Evolutionary conservation across 2,888 invertebrate species (phyloP), one percentile per base, ranked within the genome.

Genomic region (Euzophera pinguis): DNA sequence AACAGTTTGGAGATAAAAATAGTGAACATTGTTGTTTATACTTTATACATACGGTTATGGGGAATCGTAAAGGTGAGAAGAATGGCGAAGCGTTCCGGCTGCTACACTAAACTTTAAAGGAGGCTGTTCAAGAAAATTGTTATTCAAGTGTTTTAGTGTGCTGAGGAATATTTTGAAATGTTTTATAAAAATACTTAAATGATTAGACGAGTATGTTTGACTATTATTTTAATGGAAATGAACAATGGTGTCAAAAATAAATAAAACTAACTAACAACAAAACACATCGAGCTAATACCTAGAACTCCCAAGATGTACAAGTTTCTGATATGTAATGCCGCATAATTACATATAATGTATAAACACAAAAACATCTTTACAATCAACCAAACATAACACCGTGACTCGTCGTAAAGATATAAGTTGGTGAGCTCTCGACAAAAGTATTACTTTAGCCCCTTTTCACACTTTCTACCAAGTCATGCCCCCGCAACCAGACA

Each of bases 381-480:
- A 50, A 50, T 48, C 41, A 27, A 50, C 39, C 7, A 50, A 65
- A 59, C 64, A 66, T 64, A 64, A 55, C 61, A 55, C 51, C 61
- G 60, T 77, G 78, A 75, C 76, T 72, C 62, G 66, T 59, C 71
- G 58, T 56, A 69, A 70, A 64, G 59, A 61, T 50, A 41, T 45
- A 58, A 60, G 55, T 56, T 59, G 51, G 56, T 12, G 50, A 22
- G 43, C 34, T 56, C 56, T 53, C 54, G 59, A 70, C 74, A 78
- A 78, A 77, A 76, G 75, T 78, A 73, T 70, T 73, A 61, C 38
- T 13, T 45, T 10, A 45, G 45, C 14, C 45, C 10, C 13, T 43
- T 29, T 29, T 43, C 43, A 43, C 43, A 13, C 1, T 8, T 12
- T 29, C 27, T 22, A 5, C 22, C 22, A 2, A 22, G 22, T 22